Base-by-base conservation (phyloP, 1,140 invertebrate species). In the Plutomurus gul region DNA sequence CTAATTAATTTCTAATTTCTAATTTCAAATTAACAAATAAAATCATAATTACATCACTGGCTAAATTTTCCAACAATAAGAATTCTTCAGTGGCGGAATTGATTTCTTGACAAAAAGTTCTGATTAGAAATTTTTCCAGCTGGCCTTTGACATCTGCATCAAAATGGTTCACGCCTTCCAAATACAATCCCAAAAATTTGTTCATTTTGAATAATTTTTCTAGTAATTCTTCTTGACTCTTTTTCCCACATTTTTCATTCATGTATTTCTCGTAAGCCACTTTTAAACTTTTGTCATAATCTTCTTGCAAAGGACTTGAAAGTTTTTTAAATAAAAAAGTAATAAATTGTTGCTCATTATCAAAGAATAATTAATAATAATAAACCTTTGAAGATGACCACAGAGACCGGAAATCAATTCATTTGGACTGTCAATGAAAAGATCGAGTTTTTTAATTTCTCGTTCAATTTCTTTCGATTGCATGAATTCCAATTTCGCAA, bases 401-500 rank as follows among this genome's bases (percentile, higher is more conserved):
- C 78, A 89, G 85, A 83, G 88, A 87, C 25, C 86, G 78, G 84
- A 83, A 36, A 87, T 72, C 33, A 88, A 81, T 77, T 90, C 88
- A 39, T 87, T 85, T 20, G 89, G 88, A 81, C 86, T 86, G 43
- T 89, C 89, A 74, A 84, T 82, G 6, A 90, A 83, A 7, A 83
- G 75, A 33, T 92, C 87, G 65, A 90, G 87, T 87, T 83, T 91
- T 87, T 49, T 89, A 3, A 82, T 30, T 37, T 71, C 39, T 13
- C 39, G 88, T 82, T 90, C 89, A 51, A 97, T 88, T 84, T 95
- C 93, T 33, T 91, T 88, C 1, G 90, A 56, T 33, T 87, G 88
- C 20, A 97, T 84, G 81, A 96, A 90, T 84, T 91, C 89, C 33
- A 93, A 82, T 77, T 86, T 85, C 49, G n/a, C n/a, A n/a, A n/a